A percentile compares a stretch with the other conserved stretches of the same genome.
Evolutionary conservation across 1,140 invertebrate species (phyloP).

Genomic region (Yoshiicerus persimilis): DNA sequence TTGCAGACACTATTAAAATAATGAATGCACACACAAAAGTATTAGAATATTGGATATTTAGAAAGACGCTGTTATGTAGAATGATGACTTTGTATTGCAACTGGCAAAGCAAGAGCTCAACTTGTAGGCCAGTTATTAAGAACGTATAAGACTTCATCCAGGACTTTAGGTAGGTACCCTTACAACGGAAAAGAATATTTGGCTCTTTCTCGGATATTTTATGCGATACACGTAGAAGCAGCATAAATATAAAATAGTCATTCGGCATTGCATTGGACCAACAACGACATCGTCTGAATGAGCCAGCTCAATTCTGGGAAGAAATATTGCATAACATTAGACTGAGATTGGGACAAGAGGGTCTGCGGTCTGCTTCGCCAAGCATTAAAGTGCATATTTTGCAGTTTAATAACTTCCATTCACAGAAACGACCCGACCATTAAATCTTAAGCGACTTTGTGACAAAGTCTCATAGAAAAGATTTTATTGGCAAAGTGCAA

Average conservation of each 20-base stretch:
- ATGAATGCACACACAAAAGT: neutral
- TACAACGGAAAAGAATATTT: neutral
- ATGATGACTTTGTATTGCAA: neutral
- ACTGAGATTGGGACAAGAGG: conserved; percentile 8
- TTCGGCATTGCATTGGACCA: neutral
- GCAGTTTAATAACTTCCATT: conserved; percentile 3
- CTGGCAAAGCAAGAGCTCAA: neutral
- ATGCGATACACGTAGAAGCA: neutral
- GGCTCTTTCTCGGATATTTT: neutral
- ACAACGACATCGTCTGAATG: neutral
- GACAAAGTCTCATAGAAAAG: no score
- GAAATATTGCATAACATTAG: conserved; percentile 9
- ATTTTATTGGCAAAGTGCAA: no score
- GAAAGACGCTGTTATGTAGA: neutral
- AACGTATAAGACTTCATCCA: no score
- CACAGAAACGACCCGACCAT: neutral
- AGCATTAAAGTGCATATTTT: conserved; percentile 6
- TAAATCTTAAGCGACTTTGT: neutral
- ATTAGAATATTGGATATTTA: neutral
- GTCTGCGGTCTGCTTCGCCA: neutral
- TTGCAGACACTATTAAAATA: no score
- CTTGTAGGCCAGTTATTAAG: neutral
- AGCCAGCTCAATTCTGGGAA: neutral
- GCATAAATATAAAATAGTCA: neutral
- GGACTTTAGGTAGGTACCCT: neutral